Evolutionary conservation across 2,113 vertebrate genomes (phyloP), one percentile per base, ranked within the genome.

Genomic region (Mobula hypostoma): DNA sequence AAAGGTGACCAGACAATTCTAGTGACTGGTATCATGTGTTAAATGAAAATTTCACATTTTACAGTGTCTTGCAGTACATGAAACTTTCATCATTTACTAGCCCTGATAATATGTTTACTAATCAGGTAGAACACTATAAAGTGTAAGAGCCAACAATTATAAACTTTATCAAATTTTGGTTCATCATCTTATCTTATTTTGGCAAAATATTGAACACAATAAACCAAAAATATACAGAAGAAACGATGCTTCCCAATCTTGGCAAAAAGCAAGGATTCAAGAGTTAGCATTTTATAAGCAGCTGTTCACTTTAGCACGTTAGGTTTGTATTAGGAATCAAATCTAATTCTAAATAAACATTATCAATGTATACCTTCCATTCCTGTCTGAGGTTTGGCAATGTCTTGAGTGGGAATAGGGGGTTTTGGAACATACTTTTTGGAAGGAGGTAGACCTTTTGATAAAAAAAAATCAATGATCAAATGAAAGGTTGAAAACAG

Each of bases 361-460:
- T 11, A 93, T 74, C 40, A 48, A 70, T 74, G 36, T 72, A 93
- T 97, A 97, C 97, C 97, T 0, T 96, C 96, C 95, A 96, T 97
- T 48, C 94, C 95, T 80, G 95, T 91, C 79, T 56, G 36, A 9
- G 94, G 27, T 95, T 96, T 97, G 66, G 72, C 72, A 77, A 95
- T 96, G 94, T 96, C 96, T 17, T 95, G 96, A 32, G 94, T 94
- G 91, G 95, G 94, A 94, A 95, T 77, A 0, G 95, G 5, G 79
- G 95, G 95, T 66, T 94, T 95, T 74, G 95, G 95, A 94, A 96
- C 94, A 15, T 95, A 95, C 94, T 95, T 97, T 95, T 96, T 97
- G 88, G 95, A 94, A 36, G 94, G 36, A 95, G 94, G 95, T 93
- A 96, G 94, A 8, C 97, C 97, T 98, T 78, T 72, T 48, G 27